phyloP scores from a whole-genome alignment of 1,140 invertebrate species.

The Panulirus ornatus region DNA sequence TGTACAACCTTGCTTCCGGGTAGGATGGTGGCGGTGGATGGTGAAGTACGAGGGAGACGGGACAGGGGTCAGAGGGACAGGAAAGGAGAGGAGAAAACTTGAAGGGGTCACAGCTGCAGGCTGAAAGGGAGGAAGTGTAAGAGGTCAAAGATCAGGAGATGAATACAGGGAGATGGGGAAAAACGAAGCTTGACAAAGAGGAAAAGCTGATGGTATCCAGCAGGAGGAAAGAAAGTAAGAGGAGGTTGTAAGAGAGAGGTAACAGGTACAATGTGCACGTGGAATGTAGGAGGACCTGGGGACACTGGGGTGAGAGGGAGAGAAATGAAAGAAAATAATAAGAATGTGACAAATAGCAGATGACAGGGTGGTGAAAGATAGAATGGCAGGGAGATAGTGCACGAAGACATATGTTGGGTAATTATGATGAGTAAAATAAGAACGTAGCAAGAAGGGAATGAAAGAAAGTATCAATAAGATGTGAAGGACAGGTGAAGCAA shows the following conservation, averaged over 20 bases:
- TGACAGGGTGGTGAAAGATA: not conserved
- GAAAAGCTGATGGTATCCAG: too few relatives aligned
- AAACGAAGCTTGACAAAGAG: too few relatives aligned
- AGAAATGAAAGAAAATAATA: not conserved
- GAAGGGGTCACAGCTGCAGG: not conserved
- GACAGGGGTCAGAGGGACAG: not conserved
- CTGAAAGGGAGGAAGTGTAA: not conserved
- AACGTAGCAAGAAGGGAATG: not conserved
- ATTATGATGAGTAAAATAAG: not conserved
- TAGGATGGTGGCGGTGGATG: not conserved
- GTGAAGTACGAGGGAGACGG: not conserved
- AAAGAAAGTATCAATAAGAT: too few relatives aligned
- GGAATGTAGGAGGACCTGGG: not conserved
- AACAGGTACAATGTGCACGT: too few relatives aligned
- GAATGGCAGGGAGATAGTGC: too few relatives aligned
- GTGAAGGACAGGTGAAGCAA: too few relatives aligned
- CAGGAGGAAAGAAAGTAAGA: not conserved
- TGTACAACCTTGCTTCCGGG: too few relatives aligned
- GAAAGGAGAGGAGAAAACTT: not conserved
- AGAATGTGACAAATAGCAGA: not conserved
- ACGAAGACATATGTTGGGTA: too few relatives aligned
- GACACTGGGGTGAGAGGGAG: not conserved
- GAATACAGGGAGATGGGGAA: not conserved
- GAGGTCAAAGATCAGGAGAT: not conserved
- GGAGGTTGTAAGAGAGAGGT: not conserved